Base-by-base conservation (phyloP, 1,140 invertebrate species). In the Diploscapter pachys region DNA sequence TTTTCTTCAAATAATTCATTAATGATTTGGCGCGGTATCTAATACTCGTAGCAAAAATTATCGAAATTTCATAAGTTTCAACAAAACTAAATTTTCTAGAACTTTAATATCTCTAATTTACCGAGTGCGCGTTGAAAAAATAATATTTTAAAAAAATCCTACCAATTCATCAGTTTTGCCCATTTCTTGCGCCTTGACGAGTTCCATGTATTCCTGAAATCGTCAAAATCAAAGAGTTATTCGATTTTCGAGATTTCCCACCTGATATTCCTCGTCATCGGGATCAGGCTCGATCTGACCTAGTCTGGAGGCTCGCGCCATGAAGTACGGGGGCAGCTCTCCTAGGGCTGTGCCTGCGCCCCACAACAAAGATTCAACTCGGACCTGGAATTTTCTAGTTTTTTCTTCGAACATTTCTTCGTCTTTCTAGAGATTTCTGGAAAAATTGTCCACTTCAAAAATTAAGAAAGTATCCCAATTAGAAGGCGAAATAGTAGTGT, bases 331-430 rank as follows among this genome's bases (percentile, higher is more conserved):
- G 9, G 96, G 96, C 71, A 99, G 87, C 88, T 99, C 96, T 4
- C 96, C 96, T 50, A 99, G 88, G 0, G 96, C 96, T 2, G 96
- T 99, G 4, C 96, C 96, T 65, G 93, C 91, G 13, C 97, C 90
- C 96, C 96, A 99, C 88, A 98, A 91, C 88, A 98, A 93, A 2
- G 94, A 92, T 88, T 99, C 96, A 57, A 97, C 86, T n/a, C 93
- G 89, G 8, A 98, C 94, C 88, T 99, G 98, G 51, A 91, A 90
- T 31, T 31, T 31, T 0, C 1, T 31, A 31, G n/a, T 1, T 31
- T 31, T 31, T 31, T 31, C 31, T 31, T 31, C 31, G 0, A 31
- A 31, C 0, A 31, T 31, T 31, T 31, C n/a, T 31, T 31, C 31
- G 31, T 1, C 31, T 31, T 31, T 31, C 31, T 31, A 31, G 31